Evolutionary conservation across 2,113 vertebrate species (phyloP).

Genomic region (Psilopsiagon aymara): DNA sequence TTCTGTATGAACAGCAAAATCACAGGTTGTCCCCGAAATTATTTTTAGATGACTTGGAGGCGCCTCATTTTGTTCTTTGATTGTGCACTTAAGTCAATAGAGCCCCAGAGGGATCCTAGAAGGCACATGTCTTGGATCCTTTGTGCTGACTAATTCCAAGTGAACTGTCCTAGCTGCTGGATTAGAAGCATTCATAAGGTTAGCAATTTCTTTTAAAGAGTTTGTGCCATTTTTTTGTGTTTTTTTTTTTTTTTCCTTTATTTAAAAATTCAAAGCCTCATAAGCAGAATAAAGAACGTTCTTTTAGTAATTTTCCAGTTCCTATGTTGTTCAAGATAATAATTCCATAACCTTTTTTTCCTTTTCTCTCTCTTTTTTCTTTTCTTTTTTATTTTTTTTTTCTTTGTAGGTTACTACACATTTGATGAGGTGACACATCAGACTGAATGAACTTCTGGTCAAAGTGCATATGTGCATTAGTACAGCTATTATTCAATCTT

Average conservation of each 20-base stretch:
- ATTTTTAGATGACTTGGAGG: not conserved
- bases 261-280: constrained; percentile 14
- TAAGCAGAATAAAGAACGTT: not conserved
- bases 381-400: not conserved
- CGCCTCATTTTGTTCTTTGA: not conserved
- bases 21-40: constrained; percentile 13
- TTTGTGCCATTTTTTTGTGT: not conserved
- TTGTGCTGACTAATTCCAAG: not conserved
- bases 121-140: not conserved
- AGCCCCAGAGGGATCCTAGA: not conserved
- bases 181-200: not conserved
- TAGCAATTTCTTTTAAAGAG: not conserved
- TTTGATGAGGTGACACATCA: not conserved
- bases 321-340: not conserved
- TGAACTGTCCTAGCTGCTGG: not conserved
- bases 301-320: constrained; percentile 5
- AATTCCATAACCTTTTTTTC: not conserved
- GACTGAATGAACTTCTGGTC: not conserved
- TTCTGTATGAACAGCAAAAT: not conserved
- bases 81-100: not conserved
- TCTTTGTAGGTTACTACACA: not conserved
- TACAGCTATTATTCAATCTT: not conserved
- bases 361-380: fast-evolving
- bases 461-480: not conserved
- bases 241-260: not conserved